Conservation (phyloP, 2,113 vertebrate genomes). For the Steatornis caripensis region DNA sequence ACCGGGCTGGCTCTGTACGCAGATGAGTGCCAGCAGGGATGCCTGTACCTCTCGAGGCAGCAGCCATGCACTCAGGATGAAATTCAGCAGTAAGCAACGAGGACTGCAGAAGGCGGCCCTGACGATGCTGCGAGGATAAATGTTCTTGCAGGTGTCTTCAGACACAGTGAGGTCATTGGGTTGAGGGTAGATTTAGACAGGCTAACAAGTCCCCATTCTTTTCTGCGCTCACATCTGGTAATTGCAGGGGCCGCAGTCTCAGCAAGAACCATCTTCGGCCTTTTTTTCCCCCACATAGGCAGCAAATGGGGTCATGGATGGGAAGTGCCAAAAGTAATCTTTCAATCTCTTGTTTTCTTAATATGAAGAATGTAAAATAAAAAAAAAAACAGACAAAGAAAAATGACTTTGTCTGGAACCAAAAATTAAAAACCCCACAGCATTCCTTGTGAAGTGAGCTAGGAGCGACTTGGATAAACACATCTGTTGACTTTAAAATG, state of each 20-base stretch:
- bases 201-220: background rate
- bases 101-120: background rate
- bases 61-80: background rate
- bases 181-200: background rate
- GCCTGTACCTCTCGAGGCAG: background rate
- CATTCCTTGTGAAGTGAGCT: background rate
- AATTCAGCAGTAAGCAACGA: background rate
- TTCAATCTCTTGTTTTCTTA: background rate
- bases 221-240: background rate
- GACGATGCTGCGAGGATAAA: background rate
- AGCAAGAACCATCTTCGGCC: background rate
- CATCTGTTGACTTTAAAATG: slow-evolving; percentile 14
- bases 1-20: background rate
- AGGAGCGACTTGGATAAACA: slow-evolving; percentile 25
- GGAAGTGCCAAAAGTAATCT: slow-evolving; percentile 19
- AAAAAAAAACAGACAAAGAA: background rate
- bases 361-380: background rate
- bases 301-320: background rate
- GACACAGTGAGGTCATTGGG: background rate
- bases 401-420: background rate
- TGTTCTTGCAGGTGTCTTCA: background rate
- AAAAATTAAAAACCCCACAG: slow-evolving; percentile 1
- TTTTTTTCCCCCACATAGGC: background rate
- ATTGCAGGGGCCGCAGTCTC: background rate
- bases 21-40: background rate